Evolutionary conservation across 2,113 vertebrate species (phyloP).

Genomic region (Merops nubicus): DNA sequence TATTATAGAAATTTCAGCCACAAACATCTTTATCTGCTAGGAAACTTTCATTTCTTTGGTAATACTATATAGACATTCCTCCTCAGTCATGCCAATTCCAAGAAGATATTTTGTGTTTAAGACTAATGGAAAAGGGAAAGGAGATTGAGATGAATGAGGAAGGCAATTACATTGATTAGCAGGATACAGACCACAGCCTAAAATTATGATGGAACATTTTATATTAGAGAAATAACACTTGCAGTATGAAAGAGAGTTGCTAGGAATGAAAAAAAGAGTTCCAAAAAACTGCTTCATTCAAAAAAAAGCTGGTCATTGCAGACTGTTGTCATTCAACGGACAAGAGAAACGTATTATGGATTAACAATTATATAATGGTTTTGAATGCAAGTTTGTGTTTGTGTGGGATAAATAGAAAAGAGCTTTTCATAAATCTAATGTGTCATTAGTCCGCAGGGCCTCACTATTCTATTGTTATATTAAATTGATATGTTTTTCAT

Average conservation of each 20-base stretch:
- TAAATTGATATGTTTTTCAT: background rate
- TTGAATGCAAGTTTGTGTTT: background rate
- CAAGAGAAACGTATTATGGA: background rate
- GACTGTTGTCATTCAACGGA: background rate
- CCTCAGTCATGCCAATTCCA: background rate
- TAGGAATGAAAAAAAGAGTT: background rate
- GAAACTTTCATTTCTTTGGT: background rate
- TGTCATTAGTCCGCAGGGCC: background rate
- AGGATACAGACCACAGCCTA: background rate
- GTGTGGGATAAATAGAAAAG: background rate
- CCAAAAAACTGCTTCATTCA: background rate
- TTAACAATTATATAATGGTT: background rate
- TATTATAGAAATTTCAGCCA: background rate
- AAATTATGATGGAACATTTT: constrained; percentile 15
- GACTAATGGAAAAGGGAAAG: background rate
- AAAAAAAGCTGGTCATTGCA: background rate
- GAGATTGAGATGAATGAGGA: background rate
- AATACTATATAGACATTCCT: background rate
- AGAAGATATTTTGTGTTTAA: background rate
- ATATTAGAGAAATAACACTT: background rate
- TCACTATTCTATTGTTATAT: background rate
- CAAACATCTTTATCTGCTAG: background rate
- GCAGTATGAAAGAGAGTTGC: background rate
- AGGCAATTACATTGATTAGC: constrained; percentile 15
- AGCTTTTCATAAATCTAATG: background rate